Base-by-base conservation (phyloP, 2,113 vertebrate genomes). In the Oreocharis arfaki region DNA sequence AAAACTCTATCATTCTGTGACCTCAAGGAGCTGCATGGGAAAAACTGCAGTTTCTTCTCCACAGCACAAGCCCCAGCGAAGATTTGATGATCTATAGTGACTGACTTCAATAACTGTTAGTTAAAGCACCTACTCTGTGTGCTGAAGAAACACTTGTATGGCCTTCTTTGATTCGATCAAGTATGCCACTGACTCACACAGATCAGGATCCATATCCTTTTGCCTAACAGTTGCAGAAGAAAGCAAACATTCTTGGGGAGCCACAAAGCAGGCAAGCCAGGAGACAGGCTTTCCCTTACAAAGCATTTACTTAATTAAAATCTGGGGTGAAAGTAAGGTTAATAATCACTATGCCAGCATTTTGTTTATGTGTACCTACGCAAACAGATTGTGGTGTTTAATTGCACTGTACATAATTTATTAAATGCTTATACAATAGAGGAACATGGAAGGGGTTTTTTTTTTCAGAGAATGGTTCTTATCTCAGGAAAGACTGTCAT, bases 91-190 rank as follows among this genome's bases (percentile, higher is more conserved):
- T 96, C 84, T 94, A 95, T 50, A 90, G 61, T 46, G 73, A 95
- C 79, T 95, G 77, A 50, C 46, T 95, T 53, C 59, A 90, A 81
- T 92, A 90, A 71, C 33, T 90, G 64, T 95, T 93, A 97, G 49
- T 69, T 87, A 90, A 95, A 95, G 16, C 37, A 93, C 78, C 89
- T 96, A 81, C 75, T 46, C 7, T 73, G 33, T 35, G 50, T 78
- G 61, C 32, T 46, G 75, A n/a, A 56, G 71, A 74, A 89, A 53
- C 70, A 56, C 28, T 64, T 12, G 5, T n/a, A 61, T 87, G 87
- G 91, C 77, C 89, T 94, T 95, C 61, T 91, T 13, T 69, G 84
- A 89, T 49, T 75, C 96, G 91, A 97, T 87, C 95, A 92, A 94
- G 96, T 68, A 70, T 78, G 87, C 14, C 41, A 64, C n/a, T 90